phyloP scores from a whole-genome alignment of 2,797 vertebrate species.

The Masticophis lateralis region DNA sequence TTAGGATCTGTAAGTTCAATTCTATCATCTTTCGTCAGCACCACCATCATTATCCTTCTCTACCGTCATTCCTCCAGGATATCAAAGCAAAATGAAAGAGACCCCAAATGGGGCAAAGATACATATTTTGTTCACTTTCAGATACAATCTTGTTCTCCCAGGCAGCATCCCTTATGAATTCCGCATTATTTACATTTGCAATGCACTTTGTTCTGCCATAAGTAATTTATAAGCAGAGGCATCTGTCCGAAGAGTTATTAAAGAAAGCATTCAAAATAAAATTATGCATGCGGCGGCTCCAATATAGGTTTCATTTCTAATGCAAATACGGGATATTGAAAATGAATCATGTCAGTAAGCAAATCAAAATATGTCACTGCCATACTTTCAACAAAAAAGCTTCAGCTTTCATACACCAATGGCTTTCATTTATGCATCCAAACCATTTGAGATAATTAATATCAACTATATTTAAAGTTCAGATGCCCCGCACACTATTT shows the following conservation, averaged over 20 bases:
- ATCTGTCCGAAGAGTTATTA: background rate
- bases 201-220: background rate
- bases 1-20: background rate
- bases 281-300: background rate
- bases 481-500: background rate
- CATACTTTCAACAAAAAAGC: background rate
- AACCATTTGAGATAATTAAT: background rate
- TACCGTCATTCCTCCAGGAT: background rate
- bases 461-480: background rate
- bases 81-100: background rate
- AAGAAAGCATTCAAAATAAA: background rate
- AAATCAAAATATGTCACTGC: background rate
- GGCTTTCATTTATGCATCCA: background rate
- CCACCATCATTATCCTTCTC: background rate
- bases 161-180: background rate
- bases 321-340: slow-evolving; percentile 10
- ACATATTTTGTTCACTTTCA: background rate
- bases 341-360: background rate
- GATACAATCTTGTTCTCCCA: background rate
- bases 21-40: background rate
- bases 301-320: background rate
- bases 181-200: slow-evolving; percentile 3
- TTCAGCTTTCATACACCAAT: background rate
- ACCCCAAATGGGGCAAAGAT: background rate
- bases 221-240: slow-evolving; percentile 2